Evolutionary conservation across 2,797 vertebrate species (phyloP).

Genomic region (Odontamblyopus lacepedii): DNA sequence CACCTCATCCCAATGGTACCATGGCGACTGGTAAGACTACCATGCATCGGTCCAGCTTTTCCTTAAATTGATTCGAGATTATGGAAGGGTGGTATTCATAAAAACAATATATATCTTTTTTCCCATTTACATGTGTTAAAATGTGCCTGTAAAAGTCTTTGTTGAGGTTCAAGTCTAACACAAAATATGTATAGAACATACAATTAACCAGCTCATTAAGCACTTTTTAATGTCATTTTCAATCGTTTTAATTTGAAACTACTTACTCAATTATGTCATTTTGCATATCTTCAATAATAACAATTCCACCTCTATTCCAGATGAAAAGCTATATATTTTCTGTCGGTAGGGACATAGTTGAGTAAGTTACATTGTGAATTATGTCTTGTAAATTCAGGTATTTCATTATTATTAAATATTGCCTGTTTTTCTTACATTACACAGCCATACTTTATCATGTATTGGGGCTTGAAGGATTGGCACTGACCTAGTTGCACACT

Average conservation of each 20-base stretch:
- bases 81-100: background rate
- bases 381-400: background rate
- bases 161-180: too few species aligned
- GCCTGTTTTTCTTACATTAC: background rate
- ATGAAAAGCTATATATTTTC: background rate
- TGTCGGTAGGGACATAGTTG: background rate
- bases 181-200: too few species aligned
- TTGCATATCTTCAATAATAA: too few species aligned
- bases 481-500: slow-evolving; percentile 72
- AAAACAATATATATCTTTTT: too few species aligned
- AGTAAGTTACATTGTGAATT: background rate
- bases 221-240: too few species aligned
- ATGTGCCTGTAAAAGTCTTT: too few species aligned
- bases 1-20: slow-evolving; percentile 63
- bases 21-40: slow-evolving; percentile 60
- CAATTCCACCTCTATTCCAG: background rate
- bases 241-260: too few species aligned
- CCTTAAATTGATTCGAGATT: background rate
- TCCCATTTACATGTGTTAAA: too few species aligned
- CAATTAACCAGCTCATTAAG: too few species aligned
- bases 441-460: slow-evolving; percentile 24
- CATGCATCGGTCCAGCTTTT: slow-evolving; percentile 7
- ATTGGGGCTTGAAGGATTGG: slow-evolving; percentile 60
- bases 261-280: too few species aligned
- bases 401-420: slow-evolving; percentile 5